A percentile compares a stretch with the other conserved stretches of the same genome.
phyloP scores from a whole-genome alignment of 2,888 invertebrate genomes.

The Petrolisthes cinctipes region DNA sequence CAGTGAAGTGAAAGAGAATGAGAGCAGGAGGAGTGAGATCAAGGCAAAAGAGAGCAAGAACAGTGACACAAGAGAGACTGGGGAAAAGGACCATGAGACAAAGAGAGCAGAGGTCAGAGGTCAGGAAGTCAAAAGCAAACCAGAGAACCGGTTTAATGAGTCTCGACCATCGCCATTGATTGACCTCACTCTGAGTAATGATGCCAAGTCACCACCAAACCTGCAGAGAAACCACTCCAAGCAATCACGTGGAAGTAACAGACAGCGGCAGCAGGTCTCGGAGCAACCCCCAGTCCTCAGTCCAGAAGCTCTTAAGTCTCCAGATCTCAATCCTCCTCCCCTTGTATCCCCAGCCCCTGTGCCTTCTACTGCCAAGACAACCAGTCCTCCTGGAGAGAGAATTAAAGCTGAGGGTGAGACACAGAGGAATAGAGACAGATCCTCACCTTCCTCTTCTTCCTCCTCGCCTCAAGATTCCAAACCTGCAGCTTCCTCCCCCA shows the following conservation, averaged over 20 bases:
- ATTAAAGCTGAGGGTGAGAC: background rate
- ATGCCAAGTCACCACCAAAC: constrained; percentile 15
- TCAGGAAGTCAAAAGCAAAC: background rate
- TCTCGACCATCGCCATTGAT: constrained; percentile 40
- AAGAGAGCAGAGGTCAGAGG: background rate
- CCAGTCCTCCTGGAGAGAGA: background rate
- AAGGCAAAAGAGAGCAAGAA: background rate
- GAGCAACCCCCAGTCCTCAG: constrained; percentile 22
- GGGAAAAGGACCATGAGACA: background rate
- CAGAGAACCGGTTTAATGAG: constrained; percentile 51
- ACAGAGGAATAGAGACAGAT: background rate
- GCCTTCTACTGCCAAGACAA: background rate
- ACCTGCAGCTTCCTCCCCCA: constrained; percentile 28
- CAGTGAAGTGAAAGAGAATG: constrained; percentile 1
- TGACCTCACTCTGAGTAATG: constrained; percentile 48
- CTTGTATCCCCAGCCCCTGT: background rate
- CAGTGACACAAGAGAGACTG: background rate
- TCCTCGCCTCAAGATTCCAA: constrained; percentile 19
- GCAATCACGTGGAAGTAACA: background rate
- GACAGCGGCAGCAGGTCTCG: constrained; percentile 35
- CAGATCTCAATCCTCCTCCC: background rate
- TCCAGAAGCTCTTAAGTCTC: background rate
- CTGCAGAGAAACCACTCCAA: background rate
- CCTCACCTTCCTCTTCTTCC: background rate
- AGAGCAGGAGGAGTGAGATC: background rate